phyloP scores from a whole-genome alignment of 1,140 invertebrate species.

The Thaumetopoea pityocampa region DNA sequence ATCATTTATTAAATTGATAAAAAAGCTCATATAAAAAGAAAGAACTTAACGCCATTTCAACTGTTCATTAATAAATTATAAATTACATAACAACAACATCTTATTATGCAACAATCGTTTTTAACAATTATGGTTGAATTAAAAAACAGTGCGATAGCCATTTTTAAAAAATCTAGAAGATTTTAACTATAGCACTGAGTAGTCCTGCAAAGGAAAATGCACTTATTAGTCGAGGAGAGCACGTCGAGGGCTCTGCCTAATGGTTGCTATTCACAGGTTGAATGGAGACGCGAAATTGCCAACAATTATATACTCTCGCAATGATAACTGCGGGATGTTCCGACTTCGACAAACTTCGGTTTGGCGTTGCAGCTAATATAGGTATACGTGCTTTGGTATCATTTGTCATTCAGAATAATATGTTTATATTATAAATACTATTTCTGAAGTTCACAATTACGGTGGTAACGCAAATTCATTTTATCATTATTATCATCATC shows the following conservation, averaged over 20 bases:
- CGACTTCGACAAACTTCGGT: constrained; percentile 44
- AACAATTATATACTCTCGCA: constrained; percentile 72
- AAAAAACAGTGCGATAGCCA: constrained; percentile 31
- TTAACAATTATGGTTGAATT: constrained; percentile 18
- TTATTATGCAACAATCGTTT: constrained; percentile 28
- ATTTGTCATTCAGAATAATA: not conserved
- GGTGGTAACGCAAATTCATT: no score
- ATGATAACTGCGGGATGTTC: constrained; percentile 69
- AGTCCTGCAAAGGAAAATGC: constrained; percentile 69
- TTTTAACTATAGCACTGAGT: constrained; percentile 65
- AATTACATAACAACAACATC: constrained; percentile 62
- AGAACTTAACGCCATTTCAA: not conserved
- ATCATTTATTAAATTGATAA: no score
- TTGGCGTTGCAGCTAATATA: constrained; percentile 12
- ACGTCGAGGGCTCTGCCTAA: constrained; percentile 61
- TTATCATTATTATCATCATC: no score
- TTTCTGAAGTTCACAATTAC: no score
- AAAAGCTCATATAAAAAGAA: no score
- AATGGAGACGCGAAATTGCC: constrained; percentile 69
- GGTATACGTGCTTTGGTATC: constrained; percentile 17
- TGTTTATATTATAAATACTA: no score
- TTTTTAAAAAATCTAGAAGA: constrained; percentile 55
- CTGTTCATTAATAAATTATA: constrained; percentile 56
- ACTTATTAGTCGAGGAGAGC: constrained; percentile 68
- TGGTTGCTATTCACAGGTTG: constrained; percentile 66